Percentiles rank a stretch among this genome's conserved stretches.
These are phyloP conservation scores for Tuberolachnus salignus DNA, from an alignment of 2,888 invertebrate species.

Conservation along the genomic window DNA sequence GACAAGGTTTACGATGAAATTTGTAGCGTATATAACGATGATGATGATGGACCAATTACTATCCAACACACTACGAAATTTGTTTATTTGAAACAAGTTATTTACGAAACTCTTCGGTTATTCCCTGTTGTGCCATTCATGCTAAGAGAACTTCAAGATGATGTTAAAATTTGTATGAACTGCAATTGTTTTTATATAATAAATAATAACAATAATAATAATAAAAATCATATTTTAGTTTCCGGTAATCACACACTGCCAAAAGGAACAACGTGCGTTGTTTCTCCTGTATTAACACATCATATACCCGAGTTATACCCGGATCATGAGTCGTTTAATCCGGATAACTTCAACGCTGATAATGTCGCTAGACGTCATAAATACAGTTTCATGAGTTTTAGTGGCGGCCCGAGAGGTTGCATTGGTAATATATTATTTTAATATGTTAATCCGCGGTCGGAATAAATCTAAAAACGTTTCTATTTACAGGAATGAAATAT, in stretches of 20 bases:
- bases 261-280: slow-evolving; percentile 50
- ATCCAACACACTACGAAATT: slow-evolving; percentile 63
- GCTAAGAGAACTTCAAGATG: slow-evolving; percentile 56
- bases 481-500: slow-evolving; percentile 58
- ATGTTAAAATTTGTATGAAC: slow-evolving; percentile 57
- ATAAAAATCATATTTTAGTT: background rate
- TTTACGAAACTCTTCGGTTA: slow-evolving; percentile 58
- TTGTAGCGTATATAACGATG: slow-evolving; percentile 58
- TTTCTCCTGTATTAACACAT: slow-evolving; percentile 53
- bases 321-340: slow-evolving; percentile 57
- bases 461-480: background rate
- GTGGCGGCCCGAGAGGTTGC: slow-evolving; percentile 58
- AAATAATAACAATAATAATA: background rate
- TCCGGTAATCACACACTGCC: slow-evolving; percentile 53
- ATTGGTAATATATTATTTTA: slow-evolving; percentile 54
- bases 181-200: background rate
- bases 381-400: slow-evolving; percentile 57
- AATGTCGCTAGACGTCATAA: slow-evolving; percentile 54
- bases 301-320: slow-evolving; percentile 56
- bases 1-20: slow-evolving; percentile 59
- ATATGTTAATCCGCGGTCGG: background rate
- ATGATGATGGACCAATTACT: slow-evolving; percentile 61
- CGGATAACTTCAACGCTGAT: slow-evolving; percentile 57
- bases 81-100: slow-evolving; percentile 58
- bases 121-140: slow-evolving; percentile 57